phyloP scores from a whole-genome alignment of 2,113 vertebrate species.

The Rhinogobius similis region DNA sequence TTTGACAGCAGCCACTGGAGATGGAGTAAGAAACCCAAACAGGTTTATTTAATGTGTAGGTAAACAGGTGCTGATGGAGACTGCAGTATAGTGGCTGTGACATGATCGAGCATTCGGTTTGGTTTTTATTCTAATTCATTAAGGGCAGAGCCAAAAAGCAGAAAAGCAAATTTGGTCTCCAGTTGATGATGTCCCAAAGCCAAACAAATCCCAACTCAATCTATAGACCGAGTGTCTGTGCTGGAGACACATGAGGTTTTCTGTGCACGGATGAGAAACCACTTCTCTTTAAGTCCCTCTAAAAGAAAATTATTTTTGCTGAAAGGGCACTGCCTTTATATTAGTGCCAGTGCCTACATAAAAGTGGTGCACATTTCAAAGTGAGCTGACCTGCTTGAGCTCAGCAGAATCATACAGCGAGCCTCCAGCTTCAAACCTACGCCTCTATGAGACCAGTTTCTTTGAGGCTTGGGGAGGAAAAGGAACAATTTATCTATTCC shows the following conservation, averaged over 20 bases:
- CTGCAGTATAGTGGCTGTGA: background rate
- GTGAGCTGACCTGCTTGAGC: conserved; percentile 6
- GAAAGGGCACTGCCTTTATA: conserved; percentile 17
- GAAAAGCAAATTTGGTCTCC: conserved; percentile 26
- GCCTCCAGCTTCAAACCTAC: background rate
- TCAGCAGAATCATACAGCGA: conserved; percentile 8
- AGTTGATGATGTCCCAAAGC: conserved; percentile 27
- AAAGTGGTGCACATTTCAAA: conserved; percentile 34
- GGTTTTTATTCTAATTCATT: conserved; percentile 24
- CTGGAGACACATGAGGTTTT: conserved; percentile 2
- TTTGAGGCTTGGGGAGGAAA: background rate
- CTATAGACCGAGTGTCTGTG: background rate
- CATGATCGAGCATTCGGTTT: conserved; percentile 13
- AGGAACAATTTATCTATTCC: background rate
- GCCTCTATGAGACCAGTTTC: background rate
- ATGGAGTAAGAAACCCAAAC: background rate
- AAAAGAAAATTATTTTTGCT: background rate
- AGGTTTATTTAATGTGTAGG: background rate
- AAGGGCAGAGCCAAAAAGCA: conserved; percentile 21
- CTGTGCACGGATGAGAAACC: background rate
- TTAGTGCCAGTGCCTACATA: conserved; percentile 12
- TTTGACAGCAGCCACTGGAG: background rate
- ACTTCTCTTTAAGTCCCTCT: background rate
- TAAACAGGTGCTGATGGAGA: background rate
- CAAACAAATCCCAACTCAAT: conserved; percentile 31